Evolutionary conservation across 2,113 vertebrate species (phyloP).

Genomic region (Colius striatus): DNA sequence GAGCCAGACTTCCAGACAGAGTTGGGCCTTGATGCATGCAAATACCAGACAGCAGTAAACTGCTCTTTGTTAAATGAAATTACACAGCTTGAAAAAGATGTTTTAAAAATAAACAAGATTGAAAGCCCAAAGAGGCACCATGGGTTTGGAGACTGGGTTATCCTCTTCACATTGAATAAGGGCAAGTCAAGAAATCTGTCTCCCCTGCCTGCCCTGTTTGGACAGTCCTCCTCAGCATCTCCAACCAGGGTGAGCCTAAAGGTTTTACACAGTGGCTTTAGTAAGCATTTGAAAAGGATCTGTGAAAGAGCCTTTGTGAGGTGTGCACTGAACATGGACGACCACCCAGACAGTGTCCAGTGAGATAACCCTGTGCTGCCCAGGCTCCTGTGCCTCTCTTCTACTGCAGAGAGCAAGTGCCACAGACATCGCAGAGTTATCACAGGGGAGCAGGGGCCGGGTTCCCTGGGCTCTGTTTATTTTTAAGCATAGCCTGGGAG

Average conservation of each 20-base stretch:
- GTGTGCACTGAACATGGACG: neutral
- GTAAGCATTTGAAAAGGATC: neutral
- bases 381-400: neutral
- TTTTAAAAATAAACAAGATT: constrained; percentile 33
- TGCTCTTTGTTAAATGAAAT: constrained; percentile 6
- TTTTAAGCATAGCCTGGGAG: neutral
- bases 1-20: neutral
- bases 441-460: fast-evolving
- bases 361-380: neutral
- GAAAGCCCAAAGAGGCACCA: neutral
- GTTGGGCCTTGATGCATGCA: neutral
- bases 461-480: constrained; percentile 16
- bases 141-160: neutral
- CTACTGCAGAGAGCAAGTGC: neutral
- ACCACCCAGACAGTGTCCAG: neutral
- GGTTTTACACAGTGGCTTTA: neutral
- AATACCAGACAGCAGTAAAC: neutral
- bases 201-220: neutral
- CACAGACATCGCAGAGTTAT: neutral
- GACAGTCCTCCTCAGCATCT: neutral
- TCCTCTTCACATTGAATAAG: neutral
- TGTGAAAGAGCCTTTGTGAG: neutral
- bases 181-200: neutral
- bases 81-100: neutral
- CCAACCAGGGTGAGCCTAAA: neutral